Percentiles rank a stretch among this genome's conserved stretches.
Evolutionary conservation across 2,888 invertebrate genomes (phyloP).

Genomic region (Scaptomyza cyrtandrae): DNA sequence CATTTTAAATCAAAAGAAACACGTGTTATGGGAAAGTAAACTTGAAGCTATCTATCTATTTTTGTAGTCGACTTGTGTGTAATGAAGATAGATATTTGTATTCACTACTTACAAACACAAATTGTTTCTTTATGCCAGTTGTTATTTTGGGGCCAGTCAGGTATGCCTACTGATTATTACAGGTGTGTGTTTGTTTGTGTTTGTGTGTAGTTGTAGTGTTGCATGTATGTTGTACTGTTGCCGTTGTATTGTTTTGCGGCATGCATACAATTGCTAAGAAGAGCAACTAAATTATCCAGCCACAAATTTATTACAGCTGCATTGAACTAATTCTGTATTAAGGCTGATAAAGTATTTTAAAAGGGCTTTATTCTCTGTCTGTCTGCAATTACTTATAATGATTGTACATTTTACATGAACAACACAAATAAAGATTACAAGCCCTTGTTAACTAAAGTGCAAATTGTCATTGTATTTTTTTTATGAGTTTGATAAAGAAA

Average conservation of each 20-base stretch:
- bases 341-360: slow-evolving; percentile 9
- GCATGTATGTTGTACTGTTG: slow-evolving; percentile 27
- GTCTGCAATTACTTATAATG: slow-evolving; percentile 1
- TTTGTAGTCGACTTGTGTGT: not conserved
- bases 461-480: too few species aligned
- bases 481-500: not conserved
- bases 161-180: slow-evolving; percentile 2
- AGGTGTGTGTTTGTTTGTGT: not conserved
- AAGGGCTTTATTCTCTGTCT: slow-evolving; percentile 1
- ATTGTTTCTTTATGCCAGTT: slow-evolving; percentile 6
- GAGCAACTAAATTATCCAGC: slow-evolving; percentile 57
- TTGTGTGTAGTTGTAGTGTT: not conserved
- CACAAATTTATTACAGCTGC: slow-evolving; percentile 79
- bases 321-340: slow-evolving; percentile 38
- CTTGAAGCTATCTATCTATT: too few species aligned
- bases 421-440: not conserved
- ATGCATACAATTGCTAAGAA: slow-evolving; percentile 41
- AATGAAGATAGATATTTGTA: not conserved
- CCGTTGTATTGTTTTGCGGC: slow-evolving; percentile 46
- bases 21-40: too few species aligned
- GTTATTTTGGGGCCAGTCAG: slow-evolving; percentile 2
- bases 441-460: too few species aligned
- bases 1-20: too few species aligned
- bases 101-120: not conserved
- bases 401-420: not conserved